phyloP scores from a whole-genome alignment of 2,113 vertebrate species.

The Solenodon paradoxus region DNA sequence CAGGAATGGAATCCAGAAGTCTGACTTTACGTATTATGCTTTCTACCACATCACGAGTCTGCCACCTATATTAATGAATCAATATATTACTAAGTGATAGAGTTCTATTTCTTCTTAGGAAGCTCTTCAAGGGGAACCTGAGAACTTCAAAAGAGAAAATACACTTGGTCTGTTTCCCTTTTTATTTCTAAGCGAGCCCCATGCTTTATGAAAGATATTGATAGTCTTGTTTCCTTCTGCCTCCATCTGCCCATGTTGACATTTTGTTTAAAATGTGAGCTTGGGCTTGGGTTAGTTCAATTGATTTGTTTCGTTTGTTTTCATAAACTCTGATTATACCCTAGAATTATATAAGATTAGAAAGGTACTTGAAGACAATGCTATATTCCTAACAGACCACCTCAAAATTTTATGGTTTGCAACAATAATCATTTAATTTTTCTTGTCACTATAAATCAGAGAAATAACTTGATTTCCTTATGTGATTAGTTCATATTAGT shows the following conservation, averaged over 20 bases:
- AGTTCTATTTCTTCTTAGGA: neutral
- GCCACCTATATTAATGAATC: neutral
- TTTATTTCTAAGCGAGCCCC: neutral
- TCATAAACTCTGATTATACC: neutral
- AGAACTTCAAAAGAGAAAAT: neutral
- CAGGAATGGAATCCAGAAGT: neutral
- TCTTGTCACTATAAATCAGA: neutral
- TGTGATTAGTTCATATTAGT: neutral
- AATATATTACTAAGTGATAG: neutral
- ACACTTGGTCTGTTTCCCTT: neutral
- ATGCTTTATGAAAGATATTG: neutral
- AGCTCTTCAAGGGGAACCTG: neutral
- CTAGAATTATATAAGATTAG: neutral
- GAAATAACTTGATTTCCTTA: neutral
- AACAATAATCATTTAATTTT: neutral
- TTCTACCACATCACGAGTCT: neutral
- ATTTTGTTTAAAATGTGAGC: neutral
- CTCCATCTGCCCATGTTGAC: neutral
- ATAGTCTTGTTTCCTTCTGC: neutral
- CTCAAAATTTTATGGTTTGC: neutral
- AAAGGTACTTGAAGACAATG: neutral
- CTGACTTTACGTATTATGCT: neutral
- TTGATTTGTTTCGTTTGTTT: neutral
- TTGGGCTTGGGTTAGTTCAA: neutral
- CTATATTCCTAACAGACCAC: neutral